Conservation (phyloP, 2,797 vertebrate genomes). For the Arnoldichthys spilopterus region DNA sequence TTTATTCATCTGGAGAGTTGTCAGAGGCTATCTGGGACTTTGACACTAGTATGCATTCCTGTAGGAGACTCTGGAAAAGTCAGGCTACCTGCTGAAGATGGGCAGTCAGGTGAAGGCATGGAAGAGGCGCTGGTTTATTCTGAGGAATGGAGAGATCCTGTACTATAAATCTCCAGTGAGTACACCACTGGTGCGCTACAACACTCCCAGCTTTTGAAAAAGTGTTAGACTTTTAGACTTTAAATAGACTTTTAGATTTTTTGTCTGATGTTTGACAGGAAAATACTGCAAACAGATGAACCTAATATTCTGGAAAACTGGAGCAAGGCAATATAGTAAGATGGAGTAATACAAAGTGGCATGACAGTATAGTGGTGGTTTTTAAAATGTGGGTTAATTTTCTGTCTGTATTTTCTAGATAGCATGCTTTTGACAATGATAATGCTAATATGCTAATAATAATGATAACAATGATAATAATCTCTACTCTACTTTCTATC, state of each 20-base stretch:
- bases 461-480: too few species aligned
- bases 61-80: constrained; percentile 92
- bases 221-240: background rate
- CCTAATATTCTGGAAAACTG: background rate
- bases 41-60: constrained; percentile 22
- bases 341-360: background rate
- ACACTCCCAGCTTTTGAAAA: constrained; percentile 12
- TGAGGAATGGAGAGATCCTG: constrained; percentile 91
- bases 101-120: constrained; percentile 90
- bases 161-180: constrained; percentile 97
- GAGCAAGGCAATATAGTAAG: background rate
- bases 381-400: too few species aligned
- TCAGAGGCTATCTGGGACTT: background rate
- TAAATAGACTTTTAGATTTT: background rate
- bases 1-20: background rate
- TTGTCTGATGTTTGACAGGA: background rate
- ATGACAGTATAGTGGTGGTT: background rate
- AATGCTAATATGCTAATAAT: too few species aligned
- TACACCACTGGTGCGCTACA: constrained; percentile 39
- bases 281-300: background rate
- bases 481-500: background rate
- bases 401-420: too few species aligned
- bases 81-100: constrained; percentile 96
- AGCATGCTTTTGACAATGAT: too few species aligned
- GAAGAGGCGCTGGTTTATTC: constrained; percentile 96